Percentiles rank a stretch among this genome's conserved stretches.
phyloP scores from a whole-genome alignment of 1,140 invertebrate species.

The Arctopsyche grandis region DNA sequence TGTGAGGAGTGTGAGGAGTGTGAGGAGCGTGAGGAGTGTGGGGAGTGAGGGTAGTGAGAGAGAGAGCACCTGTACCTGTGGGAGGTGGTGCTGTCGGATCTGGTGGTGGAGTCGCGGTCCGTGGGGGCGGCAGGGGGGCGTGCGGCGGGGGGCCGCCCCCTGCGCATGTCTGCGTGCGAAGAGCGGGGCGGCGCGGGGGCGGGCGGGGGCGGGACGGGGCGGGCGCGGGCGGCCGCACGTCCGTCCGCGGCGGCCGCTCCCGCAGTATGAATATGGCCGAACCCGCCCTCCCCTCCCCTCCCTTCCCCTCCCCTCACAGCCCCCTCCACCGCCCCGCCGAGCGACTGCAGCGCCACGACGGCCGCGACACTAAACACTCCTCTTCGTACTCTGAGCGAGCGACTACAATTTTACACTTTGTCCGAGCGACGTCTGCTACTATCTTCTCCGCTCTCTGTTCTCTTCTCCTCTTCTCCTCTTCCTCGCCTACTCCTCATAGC shows the following conservation, averaged over 20 bases:
- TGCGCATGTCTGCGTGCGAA: conserved; percentile 37
- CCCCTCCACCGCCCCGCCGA: neutral
- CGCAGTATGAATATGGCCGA: conserved; percentile 55
- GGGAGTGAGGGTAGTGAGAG: neutral
- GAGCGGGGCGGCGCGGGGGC: conserved; percentile 42
- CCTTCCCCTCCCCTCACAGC: no score
- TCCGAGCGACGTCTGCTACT: no score
- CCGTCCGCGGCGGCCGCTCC: conserved; percentile 59
- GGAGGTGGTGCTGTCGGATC: neutral
- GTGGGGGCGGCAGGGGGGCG: conserved; percentile 49
- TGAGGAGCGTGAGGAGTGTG: no score
- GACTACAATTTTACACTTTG: no score
- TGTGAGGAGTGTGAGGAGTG: no score
- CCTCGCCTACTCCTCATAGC: no score
- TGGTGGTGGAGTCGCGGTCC: neutral
- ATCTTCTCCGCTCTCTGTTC: no score
- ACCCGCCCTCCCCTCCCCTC: neutral
- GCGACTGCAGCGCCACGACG: neutral
- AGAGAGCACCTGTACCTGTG: neutral
- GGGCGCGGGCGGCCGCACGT: conserved; percentile 61
- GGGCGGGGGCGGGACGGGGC: conserved; percentile 42
- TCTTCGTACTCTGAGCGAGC: no score
- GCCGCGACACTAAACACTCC: no score
- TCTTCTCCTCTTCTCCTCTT: no score
- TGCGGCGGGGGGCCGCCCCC: conserved; percentile 34